These are phyloP conservation scores for Drosophila cognata DNA, from an alignment of 2,888 invertebrate genomes.

Conservation along the genomic window DNA sequence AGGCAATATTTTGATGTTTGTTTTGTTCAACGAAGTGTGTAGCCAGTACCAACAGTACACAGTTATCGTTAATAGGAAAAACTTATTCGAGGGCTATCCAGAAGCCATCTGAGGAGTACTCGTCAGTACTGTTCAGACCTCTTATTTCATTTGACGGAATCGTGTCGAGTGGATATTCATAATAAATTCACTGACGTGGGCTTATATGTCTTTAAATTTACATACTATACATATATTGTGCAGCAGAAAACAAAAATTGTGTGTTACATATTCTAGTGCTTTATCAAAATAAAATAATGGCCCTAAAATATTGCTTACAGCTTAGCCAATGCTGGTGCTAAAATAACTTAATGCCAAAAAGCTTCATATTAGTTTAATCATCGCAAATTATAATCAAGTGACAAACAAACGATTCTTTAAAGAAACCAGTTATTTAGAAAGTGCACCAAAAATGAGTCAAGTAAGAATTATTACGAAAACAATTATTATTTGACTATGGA, in stretches of 20 bases:
- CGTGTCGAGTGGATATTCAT: constrained; percentile 86
- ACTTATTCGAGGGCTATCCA: constrained; percentile 86
- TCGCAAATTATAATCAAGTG: constrained; percentile 29
- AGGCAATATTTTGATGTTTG: constrained; percentile 76
- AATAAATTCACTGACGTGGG: constrained; percentile 85
- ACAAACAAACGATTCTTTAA: constrained; percentile 7
- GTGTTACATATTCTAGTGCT: constrained; percentile 73
- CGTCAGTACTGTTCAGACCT: constrained; percentile 86
- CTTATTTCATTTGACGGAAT: constrained; percentile 86
- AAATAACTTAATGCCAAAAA: constrained; percentile 26
- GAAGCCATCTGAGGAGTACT: constrained; percentile 86
- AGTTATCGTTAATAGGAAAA: constrained; percentile 84
- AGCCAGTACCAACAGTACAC: constrained; percentile 78
- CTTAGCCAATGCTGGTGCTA: constrained; percentile 36
- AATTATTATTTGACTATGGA: background rate
- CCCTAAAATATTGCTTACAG: constrained; percentile 43
- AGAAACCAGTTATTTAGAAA: constrained; percentile 11
- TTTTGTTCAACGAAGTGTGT: constrained; percentile 77
- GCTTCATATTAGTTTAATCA: constrained; percentile 8
- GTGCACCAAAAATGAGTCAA: constrained; percentile 41
- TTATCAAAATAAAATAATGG: constrained; percentile 64
- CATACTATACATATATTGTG: constrained; percentile 78
- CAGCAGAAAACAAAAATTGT: constrained; percentile 69
- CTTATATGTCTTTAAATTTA: constrained; percentile 81
- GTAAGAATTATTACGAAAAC: constrained; percentile 28